Conservation (phyloP, 2,797 vertebrate species). For the Epinephelus malabaricus region DNA sequence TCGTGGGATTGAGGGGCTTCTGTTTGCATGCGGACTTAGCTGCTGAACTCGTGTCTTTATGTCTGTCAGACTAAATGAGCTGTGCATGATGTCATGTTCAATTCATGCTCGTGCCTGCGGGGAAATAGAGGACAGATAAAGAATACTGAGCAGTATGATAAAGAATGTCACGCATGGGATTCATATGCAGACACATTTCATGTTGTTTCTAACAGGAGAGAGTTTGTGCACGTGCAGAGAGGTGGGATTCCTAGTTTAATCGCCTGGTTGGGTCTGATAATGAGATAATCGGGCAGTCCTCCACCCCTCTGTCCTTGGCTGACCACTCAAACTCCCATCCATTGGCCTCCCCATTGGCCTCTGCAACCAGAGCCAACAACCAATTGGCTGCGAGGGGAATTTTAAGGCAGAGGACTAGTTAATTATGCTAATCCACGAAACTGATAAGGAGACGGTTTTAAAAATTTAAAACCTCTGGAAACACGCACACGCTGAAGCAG, state of each 20-base stretch:
- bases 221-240: constrained; percentile 25
- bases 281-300: constrained; percentile 44
- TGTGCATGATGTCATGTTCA: not conserved
- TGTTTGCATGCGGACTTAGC: constrained; percentile 7
- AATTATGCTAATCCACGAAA: constrained; percentile 80
- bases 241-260: constrained; percentile 51
- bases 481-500: constrained; percentile 27
- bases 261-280: constrained; percentile 50
- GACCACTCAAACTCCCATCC: constrained; percentile 36
- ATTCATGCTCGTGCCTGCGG: not conserved
- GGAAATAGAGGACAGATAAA: not conserved
- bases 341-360: constrained; percentile 32
- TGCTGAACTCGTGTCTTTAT: not conserved
- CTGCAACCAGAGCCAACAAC: constrained; percentile 11
- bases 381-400: constrained; percentile 48
- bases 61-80: constrained; percentile 15
- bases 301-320: constrained; percentile 27
- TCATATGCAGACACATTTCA: constrained; percentile 3
- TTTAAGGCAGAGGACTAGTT: constrained; percentile 61
- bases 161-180: not conserved
- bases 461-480: constrained; percentile 59
- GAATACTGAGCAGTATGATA: not conserved
- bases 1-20: constrained; percentile 4
- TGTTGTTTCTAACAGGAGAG: not conserved
- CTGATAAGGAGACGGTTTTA: constrained; percentile 68